Conservation (phyloP, 1,140 invertebrate genomes). For the Papilio helenus region DNA sequence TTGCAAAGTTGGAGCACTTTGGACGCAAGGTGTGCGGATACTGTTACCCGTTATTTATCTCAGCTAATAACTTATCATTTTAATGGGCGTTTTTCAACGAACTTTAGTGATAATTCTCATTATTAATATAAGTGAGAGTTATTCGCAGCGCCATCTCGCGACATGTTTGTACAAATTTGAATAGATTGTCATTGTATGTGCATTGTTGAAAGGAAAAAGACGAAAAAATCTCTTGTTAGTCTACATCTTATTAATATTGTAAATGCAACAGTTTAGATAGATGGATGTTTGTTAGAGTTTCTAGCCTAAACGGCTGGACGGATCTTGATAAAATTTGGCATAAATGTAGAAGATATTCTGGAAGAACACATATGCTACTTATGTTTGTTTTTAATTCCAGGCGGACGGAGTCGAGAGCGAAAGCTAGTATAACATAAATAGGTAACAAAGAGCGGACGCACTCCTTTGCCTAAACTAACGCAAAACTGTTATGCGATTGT, state of each 20-base stretch:
- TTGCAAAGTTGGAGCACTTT: conserved; percentile 64
- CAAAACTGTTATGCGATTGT: too few species aligned
- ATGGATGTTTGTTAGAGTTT: too few species aligned
- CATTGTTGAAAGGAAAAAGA: neutral
- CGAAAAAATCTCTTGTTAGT: neutral
- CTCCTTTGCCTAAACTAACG: too few species aligned
- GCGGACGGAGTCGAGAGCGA: too few species aligned
- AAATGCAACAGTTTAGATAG: too few species aligned
- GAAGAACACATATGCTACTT: too few species aligned
- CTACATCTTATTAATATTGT: neutral
- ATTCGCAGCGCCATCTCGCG: conserved; percentile 26
- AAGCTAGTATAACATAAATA: too few species aligned
- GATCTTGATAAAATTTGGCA: too few species aligned
- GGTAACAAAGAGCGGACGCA: too few species aligned
- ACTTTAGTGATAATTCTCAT: conserved; percentile 53
- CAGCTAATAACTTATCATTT: conserved; percentile 71
- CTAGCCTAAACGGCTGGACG: too few species aligned
- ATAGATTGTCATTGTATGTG: neutral
- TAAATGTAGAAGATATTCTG: too few species aligned
- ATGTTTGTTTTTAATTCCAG: too few species aligned
- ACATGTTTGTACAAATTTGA: neutral
- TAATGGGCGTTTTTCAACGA: conserved; percentile 64
- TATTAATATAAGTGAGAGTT: conserved; percentile 52
- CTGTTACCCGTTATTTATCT: conserved; percentile 73
- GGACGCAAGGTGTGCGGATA: conserved; percentile 64